These are phyloP conservation scores for Lethenteron camtschaticum DNA, from an alignment of 2,113 vertebrate genomes.

Conservation along the genomic window DNA sequence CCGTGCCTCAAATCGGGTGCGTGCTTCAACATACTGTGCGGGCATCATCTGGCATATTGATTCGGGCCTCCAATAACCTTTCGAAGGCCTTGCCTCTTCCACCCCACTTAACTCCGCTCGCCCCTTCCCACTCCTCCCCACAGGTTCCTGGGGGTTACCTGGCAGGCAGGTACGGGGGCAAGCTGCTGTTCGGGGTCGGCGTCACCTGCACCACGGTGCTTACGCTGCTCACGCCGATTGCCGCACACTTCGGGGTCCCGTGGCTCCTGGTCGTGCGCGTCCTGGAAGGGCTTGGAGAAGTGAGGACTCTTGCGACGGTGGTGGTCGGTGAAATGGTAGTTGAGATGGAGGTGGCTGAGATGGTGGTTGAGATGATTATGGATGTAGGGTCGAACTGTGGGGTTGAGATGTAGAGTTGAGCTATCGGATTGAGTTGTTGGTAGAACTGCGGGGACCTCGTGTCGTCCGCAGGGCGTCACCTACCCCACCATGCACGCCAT, in stretches of 20 bases:
- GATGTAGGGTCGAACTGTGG: too few species aligned
- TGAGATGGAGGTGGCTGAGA: too few species aligned
- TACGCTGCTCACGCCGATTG: constrained; percentile 62
- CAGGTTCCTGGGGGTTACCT: constrained; percentile 82
- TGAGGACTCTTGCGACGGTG: constrained; percentile 7
- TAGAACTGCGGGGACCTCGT: background rate
- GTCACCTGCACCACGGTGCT: constrained; percentile 51
- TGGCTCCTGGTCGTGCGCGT: constrained; percentile 29
- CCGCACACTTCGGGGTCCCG: constrained; percentile 32
- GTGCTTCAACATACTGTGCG: too few species aligned
- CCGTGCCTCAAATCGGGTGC: too few species aligned
- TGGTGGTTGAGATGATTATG: too few species aligned
- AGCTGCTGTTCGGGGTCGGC: constrained; percentile 58
- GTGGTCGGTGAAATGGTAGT: too few species aligned
- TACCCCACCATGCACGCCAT: constrained; percentile 91
- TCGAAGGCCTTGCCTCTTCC: too few species aligned
- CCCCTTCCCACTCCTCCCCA: constrained; percentile 11
- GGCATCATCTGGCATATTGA: too few species aligned
- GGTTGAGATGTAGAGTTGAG: too few species aligned
- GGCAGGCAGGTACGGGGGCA: constrained; percentile 52
- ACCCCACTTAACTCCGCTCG: too few species aligned
- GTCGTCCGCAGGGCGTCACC: constrained; percentile 50
- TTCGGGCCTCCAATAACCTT: too few species aligned
- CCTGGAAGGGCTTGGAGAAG: constrained; percentile 32
- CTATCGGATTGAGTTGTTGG: too few species aligned